A percentile compares a stretch with the other conserved stretches of the same genome.
These are phyloP conservation scores for Pipa parva DNA, from an alignment of 2,113 vertebrate species.

Conservation along the genomic window DNA sequence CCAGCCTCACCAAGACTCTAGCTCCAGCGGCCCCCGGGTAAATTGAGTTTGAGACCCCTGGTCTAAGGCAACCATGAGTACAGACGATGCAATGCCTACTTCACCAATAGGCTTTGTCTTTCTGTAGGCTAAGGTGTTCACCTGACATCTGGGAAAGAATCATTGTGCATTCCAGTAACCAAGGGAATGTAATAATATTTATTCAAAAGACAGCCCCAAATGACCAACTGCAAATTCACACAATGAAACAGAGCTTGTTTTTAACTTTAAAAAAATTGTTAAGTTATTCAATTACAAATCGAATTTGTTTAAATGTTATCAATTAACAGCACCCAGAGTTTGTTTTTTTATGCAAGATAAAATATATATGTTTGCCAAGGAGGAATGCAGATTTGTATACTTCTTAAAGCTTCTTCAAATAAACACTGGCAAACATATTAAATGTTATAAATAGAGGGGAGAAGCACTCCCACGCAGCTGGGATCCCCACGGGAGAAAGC, in stretches of 20 bases:
- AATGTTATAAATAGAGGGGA: not conserved
- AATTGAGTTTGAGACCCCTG: too few species aligned
- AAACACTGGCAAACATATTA: not conserved
- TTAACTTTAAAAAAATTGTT: constrained; percentile 1
- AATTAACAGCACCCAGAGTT: constrained; percentile 4
- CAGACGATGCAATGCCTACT: not conserved
- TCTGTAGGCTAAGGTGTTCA: not conserved
- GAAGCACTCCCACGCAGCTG: not conserved
- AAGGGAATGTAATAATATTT: constrained; percentile 40
- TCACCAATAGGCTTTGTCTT: not conserved
- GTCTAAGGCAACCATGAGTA: too few species aligned
- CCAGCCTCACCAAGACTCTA: too few species aligned
- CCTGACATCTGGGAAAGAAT: constrained; percentile 16
- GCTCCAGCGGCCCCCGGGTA: too few species aligned
- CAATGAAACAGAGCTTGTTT: not conserved
- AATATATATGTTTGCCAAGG: not conserved
- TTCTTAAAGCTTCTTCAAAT: not conserved
- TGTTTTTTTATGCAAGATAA: constrained; percentile 6
- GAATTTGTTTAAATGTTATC: constrained; percentile 6
- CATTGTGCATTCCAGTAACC: constrained; percentile 18
- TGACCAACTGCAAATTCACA: not conserved
- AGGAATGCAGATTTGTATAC: constrained; percentile 7
- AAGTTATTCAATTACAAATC: constrained; percentile 1
- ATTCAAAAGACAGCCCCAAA: not conserved
- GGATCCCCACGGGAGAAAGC: not conserved